A percentile compares a stretch with the other conserved stretches of the same genome.
phyloP scores from a whole-genome alignment of 2,113 vertebrate species.

The Phalacrocorax aristotelis region DNA sequence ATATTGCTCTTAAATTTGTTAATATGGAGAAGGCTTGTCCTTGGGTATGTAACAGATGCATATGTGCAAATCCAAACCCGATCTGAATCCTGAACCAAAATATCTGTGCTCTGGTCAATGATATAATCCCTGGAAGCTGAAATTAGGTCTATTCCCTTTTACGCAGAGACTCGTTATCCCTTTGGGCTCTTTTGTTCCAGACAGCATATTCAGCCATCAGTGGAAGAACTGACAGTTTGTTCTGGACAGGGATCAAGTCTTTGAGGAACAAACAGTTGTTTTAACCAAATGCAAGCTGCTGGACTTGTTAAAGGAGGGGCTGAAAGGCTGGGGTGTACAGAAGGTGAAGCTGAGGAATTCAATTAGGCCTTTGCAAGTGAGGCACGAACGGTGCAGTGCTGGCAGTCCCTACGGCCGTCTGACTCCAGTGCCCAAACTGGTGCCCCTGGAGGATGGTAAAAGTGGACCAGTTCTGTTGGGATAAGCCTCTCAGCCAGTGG shows the following conservation, averaged over 20 bases:
- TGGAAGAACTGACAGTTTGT: background rate
- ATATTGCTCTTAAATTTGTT: background rate
- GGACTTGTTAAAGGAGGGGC: background rate
- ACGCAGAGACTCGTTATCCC: background rate
- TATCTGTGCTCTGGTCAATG: background rate
- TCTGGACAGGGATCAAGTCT: background rate
- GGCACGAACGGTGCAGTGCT: background rate
- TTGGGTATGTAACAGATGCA: background rate
- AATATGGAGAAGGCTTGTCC: background rate
- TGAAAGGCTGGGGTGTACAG: background rate
- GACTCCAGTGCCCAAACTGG: background rate
- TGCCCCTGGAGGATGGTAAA: background rate
- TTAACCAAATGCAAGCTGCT: background rate
- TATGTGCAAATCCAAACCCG: background rate
- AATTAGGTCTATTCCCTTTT: background rate
- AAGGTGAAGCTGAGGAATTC: background rate
- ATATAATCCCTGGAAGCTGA: background rate
- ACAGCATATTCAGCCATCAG: background rate
- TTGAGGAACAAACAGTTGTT: background rate
- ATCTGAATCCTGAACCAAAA: background rate
- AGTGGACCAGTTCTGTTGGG: background rate
- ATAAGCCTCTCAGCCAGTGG: background rate
- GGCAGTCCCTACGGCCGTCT: accelerated
- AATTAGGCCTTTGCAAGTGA: background rate
- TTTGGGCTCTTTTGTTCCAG: background rate